Conservation (phyloP, 2,113 vertebrate genomes). For the Vidua macroura region DNA sequence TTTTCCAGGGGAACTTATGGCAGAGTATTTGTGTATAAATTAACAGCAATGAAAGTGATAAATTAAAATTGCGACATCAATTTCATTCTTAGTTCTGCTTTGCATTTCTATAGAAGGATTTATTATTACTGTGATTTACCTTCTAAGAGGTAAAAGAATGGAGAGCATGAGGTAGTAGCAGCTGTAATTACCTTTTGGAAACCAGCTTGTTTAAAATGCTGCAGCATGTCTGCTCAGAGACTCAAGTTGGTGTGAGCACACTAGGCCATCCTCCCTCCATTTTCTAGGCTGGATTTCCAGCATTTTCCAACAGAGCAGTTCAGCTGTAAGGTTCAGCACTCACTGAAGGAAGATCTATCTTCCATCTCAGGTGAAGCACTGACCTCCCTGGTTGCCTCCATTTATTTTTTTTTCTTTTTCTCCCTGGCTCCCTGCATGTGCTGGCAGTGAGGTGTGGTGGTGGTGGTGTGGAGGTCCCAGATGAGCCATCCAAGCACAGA, state of each 20-base stretch:
- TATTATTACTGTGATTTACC: constrained; percentile 63
- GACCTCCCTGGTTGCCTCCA: background rate
- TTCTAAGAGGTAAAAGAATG: constrained; percentile 26
- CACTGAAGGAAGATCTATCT: background rate
- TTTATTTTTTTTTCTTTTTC: background rate
- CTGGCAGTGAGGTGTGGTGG: background rate
- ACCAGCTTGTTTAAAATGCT: background rate
- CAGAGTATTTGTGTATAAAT: constrained; percentile 61
- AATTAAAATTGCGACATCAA: constrained; percentile 62
- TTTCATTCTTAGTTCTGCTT: constrained; percentile 70
- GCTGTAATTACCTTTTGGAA: background rate
- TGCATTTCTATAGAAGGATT: constrained; percentile 67
- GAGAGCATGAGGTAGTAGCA: background rate
- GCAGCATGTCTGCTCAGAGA: background rate
- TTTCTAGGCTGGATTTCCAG: background rate
- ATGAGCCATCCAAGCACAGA: background rate
- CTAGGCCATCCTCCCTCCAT: background rate
- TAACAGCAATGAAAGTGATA: constrained; percentile 58
- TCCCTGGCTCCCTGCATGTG: background rate
- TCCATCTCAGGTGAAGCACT: background rate
- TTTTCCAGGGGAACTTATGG: constrained; percentile 53
- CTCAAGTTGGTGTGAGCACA: background rate
- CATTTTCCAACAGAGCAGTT: background rate
- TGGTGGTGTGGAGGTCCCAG: background rate
- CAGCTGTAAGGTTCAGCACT: background rate